phyloP scores from a whole-genome alignment of 2,797 vertebrate species.

The Tokudaia muenninki region DNA sequence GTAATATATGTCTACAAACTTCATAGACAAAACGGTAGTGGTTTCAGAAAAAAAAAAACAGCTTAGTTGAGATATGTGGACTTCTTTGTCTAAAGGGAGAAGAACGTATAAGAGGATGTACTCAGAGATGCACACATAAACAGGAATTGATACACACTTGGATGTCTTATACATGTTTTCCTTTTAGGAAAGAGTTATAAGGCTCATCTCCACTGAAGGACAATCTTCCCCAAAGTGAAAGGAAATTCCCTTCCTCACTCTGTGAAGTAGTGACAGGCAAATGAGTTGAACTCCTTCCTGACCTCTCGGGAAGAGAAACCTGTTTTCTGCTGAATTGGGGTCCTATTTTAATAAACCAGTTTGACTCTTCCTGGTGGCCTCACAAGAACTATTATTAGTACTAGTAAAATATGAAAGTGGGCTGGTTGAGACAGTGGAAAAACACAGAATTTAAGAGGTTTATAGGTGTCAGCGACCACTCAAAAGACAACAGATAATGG shows the following conservation, averaged over 20 bases:
- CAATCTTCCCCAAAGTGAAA: not conserved
- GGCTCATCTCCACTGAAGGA: not conserved
- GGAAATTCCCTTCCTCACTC: conserved; percentile 4
- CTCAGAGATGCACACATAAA: not conserved
- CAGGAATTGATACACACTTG: not conserved
- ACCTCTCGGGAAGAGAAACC: conserved; percentile 52
- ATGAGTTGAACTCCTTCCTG: conserved; percentile 15
- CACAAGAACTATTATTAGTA: conserved; percentile 16
- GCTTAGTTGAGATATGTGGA: not conserved
- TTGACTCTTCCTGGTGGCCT: not conserved
- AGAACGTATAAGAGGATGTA: not conserved
- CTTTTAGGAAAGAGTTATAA: not conserved
- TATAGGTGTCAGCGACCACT: not conserved
- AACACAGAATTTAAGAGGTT: not conserved
- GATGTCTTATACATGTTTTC: not conserved
- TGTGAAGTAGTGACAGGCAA: not conserved
- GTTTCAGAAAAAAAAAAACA: conserved; percentile 22
- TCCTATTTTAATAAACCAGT: conserved; percentile 48
- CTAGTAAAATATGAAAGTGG: not conserved
- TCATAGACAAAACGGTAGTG: conserved; percentile 54
- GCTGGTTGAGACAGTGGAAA: not conserved
- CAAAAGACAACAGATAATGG: not conserved
- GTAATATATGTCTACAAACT: conserved; percentile 50
- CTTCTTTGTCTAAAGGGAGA: conserved; percentile 47
- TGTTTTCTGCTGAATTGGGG: conserved; percentile 34